phyloP scores from a whole-genome alignment of 2,888 invertebrate genomes.

The Drosophila cracens region DNA sequence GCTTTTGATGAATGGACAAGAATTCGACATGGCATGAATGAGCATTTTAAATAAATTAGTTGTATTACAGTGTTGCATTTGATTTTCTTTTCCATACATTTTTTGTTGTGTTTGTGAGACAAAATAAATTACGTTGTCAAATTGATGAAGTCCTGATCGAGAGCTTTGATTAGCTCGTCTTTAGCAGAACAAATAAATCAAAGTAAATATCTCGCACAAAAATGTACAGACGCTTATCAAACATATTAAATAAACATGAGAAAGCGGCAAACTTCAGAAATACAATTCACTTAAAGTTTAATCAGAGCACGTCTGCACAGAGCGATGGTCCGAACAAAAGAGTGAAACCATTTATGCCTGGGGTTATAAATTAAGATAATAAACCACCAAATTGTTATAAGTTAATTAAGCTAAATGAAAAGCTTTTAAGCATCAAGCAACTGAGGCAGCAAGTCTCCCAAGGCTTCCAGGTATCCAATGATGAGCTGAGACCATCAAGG shows the following conservation, averaged over 20 bases:
- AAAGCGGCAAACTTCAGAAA: conserved; percentile 32
- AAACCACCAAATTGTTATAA: conserved; percentile 79
- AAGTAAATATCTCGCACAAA: conserved; percentile 19
- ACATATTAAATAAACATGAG: conserved; percentile 43
- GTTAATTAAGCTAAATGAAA: conserved; percentile 81
- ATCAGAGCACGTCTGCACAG: conserved; percentile 35
- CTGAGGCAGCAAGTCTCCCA: conserved; percentile 22
- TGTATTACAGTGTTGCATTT: conserved; percentile 64
- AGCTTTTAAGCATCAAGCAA: conserved; percentile 69
- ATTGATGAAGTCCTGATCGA: conserved; percentile 62
- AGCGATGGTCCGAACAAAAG: conserved; percentile 20
- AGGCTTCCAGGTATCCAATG: conserved; percentile 20
- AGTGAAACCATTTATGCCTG: conserved; percentile 51
- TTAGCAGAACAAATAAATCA: conserved; percentile 56
- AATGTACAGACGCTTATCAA: conserved; percentile 11
- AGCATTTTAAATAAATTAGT: conserved; percentile 80
- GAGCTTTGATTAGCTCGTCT: conserved; percentile 59
- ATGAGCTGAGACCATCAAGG: conserved; percentile 48
- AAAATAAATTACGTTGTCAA: conserved; percentile 62
- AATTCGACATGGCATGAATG: conserved; percentile 77
- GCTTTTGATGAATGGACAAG: conserved; percentile 79
- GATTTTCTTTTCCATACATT: conserved; percentile 2
- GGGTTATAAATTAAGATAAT: conserved; percentile 78
- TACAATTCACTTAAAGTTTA: conserved; percentile 56
- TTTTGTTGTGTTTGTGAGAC: conserved; percentile 7